Conservation (phyloP, 2,888 invertebrate genomes). For the Agrilus mali region DNA sequence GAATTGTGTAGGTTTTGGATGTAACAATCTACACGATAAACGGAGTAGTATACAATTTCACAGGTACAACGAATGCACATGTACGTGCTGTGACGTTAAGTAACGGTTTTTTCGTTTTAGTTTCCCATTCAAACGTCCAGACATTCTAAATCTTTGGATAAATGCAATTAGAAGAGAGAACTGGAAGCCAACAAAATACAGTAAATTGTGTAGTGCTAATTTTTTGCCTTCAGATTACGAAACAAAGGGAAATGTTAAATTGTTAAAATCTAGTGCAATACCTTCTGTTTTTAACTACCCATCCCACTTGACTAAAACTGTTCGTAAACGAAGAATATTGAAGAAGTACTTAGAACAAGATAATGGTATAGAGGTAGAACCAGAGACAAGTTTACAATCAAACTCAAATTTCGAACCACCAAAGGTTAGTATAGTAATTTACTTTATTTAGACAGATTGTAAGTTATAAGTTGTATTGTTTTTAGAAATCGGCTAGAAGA, state of each 20-base stretch:
- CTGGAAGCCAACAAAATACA: conserved; percentile 1
- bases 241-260: not conserved
- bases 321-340: no score
- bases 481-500: no score
- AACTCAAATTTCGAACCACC: no score
- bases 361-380: no score
- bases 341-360: no score
- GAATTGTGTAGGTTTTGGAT: not conserved
- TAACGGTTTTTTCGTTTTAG: no score
- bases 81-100: no score
- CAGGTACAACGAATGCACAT: not conserved
- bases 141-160: not conserved
- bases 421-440: no score
- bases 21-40: not conserved
- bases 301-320: conserved; percentile 14
- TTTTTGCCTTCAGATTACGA: not conserved
- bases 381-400: no score
- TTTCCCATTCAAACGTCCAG: not conserved
- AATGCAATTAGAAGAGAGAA: conserved; percentile 1
- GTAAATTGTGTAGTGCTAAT: conserved; percentile 1
- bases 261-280: conserved; percentile 1
- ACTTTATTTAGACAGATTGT: no score
- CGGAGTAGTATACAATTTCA: not conserved
- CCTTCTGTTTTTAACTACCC: conserved; percentile 9
- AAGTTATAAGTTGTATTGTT: no score